Evolutionary conservation across 2,113 vertebrate species (phyloP), one percentile per base, ranked within the genome.

Genomic region (Notechis scutatus): DNA sequence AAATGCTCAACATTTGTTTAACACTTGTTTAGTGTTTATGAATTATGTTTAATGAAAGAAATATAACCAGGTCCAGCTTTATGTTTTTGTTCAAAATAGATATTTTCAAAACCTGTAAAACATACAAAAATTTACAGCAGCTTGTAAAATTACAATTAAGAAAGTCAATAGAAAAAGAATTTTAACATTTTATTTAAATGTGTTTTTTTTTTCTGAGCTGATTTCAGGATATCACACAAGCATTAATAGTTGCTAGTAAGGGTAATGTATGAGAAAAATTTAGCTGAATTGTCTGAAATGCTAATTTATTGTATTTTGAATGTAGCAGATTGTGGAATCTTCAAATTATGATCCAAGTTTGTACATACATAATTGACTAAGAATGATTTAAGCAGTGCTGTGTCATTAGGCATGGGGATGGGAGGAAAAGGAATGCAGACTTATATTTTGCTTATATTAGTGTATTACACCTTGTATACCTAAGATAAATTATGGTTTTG

Each of bases 1-100:
- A 95, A 93, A 92, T 92, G 95, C 92, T 89, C 93, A 94, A 95
- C 94, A 93, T 91, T 96, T 94, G 69, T 90, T 64, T 94, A 91
- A 92, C 93, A 86, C 94, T 95, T 95, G 15, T 26, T 95, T 92
- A 94, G 96, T 69, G 29, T 69, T 69, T 69, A 93, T 1, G n/a
- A 0, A 88, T 94, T 90, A 56, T 96, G 91, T 86, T 96, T 55
- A 56, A 91, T 29, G 90, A 90, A 69, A 86, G 23, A 23, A 87
- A 11, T 4, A 4, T 87, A 87, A 42, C 12, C 23, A 90, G 47
- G 39, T 59, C 55, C 34, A 9, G 3, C 24, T 2, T 52, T 29
- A 5, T 2, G 85, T 47, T 90, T 85, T 69, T 91, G 12, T 0
- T 64, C 2, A 47, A 0, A 0, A 50, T 42, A 59, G 5, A 1